These are phyloP conservation scores for Tuta absoluta DNA, from an alignment of 2,888 invertebrate species.

Conservation along the genomic window DNA sequence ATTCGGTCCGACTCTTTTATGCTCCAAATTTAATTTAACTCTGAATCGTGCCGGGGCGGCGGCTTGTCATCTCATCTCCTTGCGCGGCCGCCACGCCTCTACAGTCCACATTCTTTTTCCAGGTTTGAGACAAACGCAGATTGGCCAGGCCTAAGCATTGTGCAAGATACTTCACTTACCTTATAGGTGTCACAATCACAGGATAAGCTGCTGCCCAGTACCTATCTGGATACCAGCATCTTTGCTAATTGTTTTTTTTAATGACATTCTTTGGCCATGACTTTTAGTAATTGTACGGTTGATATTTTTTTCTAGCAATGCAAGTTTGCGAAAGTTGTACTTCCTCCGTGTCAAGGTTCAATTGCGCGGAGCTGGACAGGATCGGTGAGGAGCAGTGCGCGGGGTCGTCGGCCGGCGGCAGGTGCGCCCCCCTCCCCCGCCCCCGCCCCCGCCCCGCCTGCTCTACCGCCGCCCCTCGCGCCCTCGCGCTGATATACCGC, in stretches of 20 bases:
- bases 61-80: conserved; percentile 13
- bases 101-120: not conserved
- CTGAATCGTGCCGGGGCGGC: conserved; percentile 24
- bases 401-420: conserved; percentile 52
- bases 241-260: too few relatives aligned
- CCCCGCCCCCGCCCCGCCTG: too few relatives aligned
- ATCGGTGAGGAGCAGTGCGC: conserved; percentile 29
- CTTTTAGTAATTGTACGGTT: too few relatives aligned
- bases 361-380: conserved; percentile 23
- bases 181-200: too few relatives aligned
- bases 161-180: too few relatives aligned
- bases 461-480: conserved; percentile 25
- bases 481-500: conserved; percentile 32
- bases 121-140: too few relatives aligned
- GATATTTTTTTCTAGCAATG: too few relatives aligned
- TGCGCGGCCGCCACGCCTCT: not conserved
- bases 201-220: too few relatives aligned
- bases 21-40: conserved; percentile 23
- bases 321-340: conserved; percentile 2
- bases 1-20: conserved; percentile 23
- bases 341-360: conserved; percentile 16
- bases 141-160: too few relatives aligned
- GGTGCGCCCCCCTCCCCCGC: conserved; percentile 30
- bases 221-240: too few relatives aligned
- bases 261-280: too few relatives aligned